Base-by-base conservation (phyloP, 2,113 vertebrate genomes). In the Catharus minimus region DNA sequence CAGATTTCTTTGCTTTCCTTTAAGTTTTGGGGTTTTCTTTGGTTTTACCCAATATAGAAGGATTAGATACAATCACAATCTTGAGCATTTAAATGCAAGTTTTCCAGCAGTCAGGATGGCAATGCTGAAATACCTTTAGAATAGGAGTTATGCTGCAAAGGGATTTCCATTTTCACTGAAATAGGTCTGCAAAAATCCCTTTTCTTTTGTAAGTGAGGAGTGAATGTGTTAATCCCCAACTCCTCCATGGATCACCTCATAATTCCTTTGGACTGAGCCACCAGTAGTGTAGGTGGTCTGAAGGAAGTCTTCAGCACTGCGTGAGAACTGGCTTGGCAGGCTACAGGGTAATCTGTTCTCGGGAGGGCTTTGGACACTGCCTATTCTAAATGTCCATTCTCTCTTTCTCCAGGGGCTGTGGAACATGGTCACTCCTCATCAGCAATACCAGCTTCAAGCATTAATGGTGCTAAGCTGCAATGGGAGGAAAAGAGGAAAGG, bases 401-500 rank as follows among this genome's bases (percentile, higher is more conserved):
- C 55, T 94, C 28, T 85, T 94, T 95, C 68, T 89, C 39, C 56
- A 93, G 72, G 75, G 67, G n/a, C 72, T 91, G 26, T 18, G 62
- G 64, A 93, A 89, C 71, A 89, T 77, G 89, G 26, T 80, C 55
- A 32, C 43, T 75, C 19, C 89, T 82, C 74, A 68, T 47, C 73
- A 89, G 68, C 76, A 84, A 73, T 17, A 30, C 55, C 81, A 69
- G n/a, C 62, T 62, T 58, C 76, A 88, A 89, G 78, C 64, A 32
- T 50, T 58, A 38, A 52, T 15, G 15, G 14, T 53, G 26, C 67
- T 55, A 46, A 65, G 41, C 13, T 1, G 1, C 66, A 76, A 5
- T 1, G 4, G 62, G 55, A 84, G 28, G 46, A 71, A 64, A 50
- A 83, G 36, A 85, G 20, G 36, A 86, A 81, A 41, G 44, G 43